Conservation (phyloP, 1,140 invertebrate species). For the Brachionus manjavacas region DNA sequence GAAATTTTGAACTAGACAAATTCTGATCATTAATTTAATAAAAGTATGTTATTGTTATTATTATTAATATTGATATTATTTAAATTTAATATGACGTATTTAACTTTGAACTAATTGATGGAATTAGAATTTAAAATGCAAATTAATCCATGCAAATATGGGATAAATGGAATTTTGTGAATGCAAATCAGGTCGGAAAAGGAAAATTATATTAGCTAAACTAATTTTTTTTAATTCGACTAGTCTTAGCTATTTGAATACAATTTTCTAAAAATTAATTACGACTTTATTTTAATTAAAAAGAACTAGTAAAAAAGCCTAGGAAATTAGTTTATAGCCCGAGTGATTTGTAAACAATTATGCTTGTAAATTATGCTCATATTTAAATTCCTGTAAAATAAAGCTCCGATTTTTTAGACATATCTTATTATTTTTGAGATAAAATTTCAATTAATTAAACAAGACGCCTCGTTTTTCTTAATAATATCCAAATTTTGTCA, state of each 20-base stretch:
- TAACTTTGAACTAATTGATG: not conserved
- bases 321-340: not conserved
- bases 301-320: not conserved
- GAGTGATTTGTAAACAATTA: not conserved
- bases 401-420: not conserved
- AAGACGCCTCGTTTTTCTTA: not conserved
- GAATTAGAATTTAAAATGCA: not conserved
- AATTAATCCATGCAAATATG: not conserved
- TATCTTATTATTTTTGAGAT: not conserved
- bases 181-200: not conserved
- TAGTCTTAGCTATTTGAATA: not conserved
- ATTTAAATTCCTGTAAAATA: not conserved
- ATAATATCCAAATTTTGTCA: not conserved
- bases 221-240: not conserved
- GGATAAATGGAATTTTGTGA: not conserved
- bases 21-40: no score
- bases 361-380: not conserved
- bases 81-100: no score
- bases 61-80: no score
- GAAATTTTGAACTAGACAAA: no score
- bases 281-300: not conserved
- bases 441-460: constrained; percentile 7
- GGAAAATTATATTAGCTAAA: not conserved
- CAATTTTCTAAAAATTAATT: not conserved
- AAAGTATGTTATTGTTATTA: no score